Evolutionary conservation across 2,797 vertebrate species (phyloP), one percentile per base, ranked within the genome.

Genomic region (Pithecia hirsuta): DNA sequence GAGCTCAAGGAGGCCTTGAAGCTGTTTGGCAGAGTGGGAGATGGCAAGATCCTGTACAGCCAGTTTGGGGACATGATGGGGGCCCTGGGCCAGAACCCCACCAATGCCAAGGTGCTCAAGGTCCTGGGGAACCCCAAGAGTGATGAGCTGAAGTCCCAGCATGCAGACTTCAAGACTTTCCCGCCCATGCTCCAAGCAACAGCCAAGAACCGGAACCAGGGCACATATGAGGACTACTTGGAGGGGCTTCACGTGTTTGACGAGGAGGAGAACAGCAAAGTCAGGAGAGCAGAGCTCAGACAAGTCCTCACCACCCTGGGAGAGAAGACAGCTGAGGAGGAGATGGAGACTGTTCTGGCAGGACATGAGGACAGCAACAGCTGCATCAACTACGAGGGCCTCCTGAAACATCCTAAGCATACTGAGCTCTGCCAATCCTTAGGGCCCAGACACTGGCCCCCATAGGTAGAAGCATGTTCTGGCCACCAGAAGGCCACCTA

Each of bases 181-280:
- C 98, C 99, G 97, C 99, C 99, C 88, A 99, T 99, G 99, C 98
- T 99, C 83, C 99, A 99, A 97, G 99, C 99, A 44, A 98, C 99
- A 15, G 99, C 99, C 44, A 99, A 99, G 98, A 99, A 99, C 98
- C 99, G 98, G 97, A 99, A 99, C 96, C 99, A 99, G 97, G 99
- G 99, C 72, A 99, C 99, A 4, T 99, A 99, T 83, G 99, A 99
- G 80, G 99, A 99, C 88, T 99, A 99, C 50, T 98, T 99, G 6
- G 99, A 99, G 94, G 99, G 99, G 0, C 98, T 99, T 95, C 99
- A 99, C 22, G 99, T 99, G 86, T 99, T 99, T 96, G 99, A 99
- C 98, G 99, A 99, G 96, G 99, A 99, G 97, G 99, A 99, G 55
- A 99, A 99, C 2, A 99, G 99, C 91, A 99, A 99, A 0, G 99